phyloP scores from a whole-genome alignment of 2,888 invertebrate genomes.

The Nephrocerus scutellatus region DNA sequence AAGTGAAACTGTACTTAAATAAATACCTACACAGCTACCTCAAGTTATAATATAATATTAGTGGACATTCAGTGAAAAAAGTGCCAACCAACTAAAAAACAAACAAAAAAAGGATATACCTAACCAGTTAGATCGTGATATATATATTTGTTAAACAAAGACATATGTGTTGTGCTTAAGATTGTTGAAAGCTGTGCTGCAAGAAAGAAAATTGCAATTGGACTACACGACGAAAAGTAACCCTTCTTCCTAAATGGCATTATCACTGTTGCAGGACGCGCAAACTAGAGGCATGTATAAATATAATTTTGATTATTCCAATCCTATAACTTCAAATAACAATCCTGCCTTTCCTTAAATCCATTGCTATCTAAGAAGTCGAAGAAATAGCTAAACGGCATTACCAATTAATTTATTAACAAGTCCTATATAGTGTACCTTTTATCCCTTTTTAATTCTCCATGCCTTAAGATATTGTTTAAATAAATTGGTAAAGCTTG shows the following conservation, averaged over 20 bases:
- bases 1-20: background rate
- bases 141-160: too few relatives aligned
- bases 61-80: too few relatives aligned
- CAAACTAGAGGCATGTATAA: constrained; percentile 43
- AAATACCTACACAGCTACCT: background rate
- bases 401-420: too few relatives aligned
- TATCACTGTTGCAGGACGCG: constrained; percentile 46
- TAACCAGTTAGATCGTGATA: too few relatives aligned
- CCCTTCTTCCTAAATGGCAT: constrained; percentile 33
- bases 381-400: too few relatives aligned
- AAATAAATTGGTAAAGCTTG: too few relatives aligned
- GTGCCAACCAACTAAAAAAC: constrained; percentile 13
- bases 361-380: background rate
- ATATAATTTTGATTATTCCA: background rate
- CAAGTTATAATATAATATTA: background rate
- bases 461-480: too few relatives aligned
- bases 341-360: background rate
- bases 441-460: too few relatives aligned
- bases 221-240: background rate
- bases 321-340: background rate
- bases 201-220: too few relatives aligned
- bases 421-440: too few relatives aligned
- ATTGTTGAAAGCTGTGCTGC: too few relatives aligned
- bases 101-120: constrained; percentile 15
- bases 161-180: too few relatives aligned